Evolutionary conservation across 1,140 invertebrate genomes (phyloP).

Genomic region (Cydia strobilella): DNA sequence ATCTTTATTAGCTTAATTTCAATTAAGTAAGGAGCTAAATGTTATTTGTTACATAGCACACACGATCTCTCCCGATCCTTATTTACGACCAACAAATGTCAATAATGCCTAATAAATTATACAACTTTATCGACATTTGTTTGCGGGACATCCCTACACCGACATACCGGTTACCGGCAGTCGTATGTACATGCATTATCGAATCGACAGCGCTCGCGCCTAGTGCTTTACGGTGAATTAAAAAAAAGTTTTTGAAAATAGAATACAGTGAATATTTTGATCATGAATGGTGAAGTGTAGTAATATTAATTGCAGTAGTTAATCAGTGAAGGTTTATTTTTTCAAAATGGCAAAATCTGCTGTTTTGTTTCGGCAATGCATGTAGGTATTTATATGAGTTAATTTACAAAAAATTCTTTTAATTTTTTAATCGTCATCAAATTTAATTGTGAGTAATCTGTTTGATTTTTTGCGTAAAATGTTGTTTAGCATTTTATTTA

Average conservation of each 20-base stretch:
- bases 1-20: too few relatives aligned
- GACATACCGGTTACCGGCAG: background rate
- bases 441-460: too few relatives aligned
- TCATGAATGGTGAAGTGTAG: constrained; percentile 10
- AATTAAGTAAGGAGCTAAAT: too few relatives aligned
- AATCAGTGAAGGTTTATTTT: background rate
- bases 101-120: background rate
- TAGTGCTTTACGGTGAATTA: background rate
- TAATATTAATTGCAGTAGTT: background rate
- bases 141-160: constrained; percentile 25
- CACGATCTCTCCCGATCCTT: background rate
- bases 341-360: constrained; percentile 49
- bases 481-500: too few relatives aligned
- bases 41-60: background rate
- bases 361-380: constrained; percentile 46
- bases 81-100: background rate
- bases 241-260: constrained; percentile 17
- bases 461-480: too few relatives aligned
- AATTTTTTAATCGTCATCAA: background rate
- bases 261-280: constrained; percentile 11
- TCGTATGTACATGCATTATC: constrained; percentile 18
- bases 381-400: constrained; percentile 44
- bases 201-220: background rate
- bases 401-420: constrained; percentile 17
- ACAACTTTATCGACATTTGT: constrained; percentile 14